Evolutionary conservation across 2,113 vertebrate genomes (phyloP).

Genomic region (Oreamnos americanus): DNA sequence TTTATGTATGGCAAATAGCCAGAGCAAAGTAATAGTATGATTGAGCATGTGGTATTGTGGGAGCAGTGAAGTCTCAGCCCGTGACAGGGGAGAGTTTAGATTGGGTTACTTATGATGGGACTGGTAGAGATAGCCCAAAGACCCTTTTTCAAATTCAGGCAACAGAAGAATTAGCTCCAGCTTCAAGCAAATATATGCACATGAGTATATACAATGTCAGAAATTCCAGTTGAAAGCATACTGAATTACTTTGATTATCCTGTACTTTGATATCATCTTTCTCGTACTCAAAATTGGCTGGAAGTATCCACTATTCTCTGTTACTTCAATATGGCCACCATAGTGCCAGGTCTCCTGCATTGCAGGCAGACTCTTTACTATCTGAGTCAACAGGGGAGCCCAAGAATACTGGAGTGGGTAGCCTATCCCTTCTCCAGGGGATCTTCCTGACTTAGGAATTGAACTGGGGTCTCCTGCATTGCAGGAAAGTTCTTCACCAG

Average conservation of each 20-base stretch:
- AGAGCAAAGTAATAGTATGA: background rate
- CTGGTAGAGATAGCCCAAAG: background rate
- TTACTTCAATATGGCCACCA: background rate
- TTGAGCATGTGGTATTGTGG: background rate
- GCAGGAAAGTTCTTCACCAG: background rate
- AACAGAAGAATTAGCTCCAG: background rate
- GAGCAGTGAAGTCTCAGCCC: background rate
- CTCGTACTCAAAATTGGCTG: background rate
- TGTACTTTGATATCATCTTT: background rate
- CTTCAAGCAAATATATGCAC: background rate
- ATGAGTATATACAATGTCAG: background rate
- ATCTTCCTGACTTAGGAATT: background rate
- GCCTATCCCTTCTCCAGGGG: background rate
- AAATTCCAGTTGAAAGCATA: background rate
- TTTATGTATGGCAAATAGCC: background rate
- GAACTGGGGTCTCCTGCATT: background rate
- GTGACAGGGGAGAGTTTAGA: background rate
- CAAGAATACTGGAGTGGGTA: background rate
- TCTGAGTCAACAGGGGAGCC: background rate
- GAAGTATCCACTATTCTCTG: background rate
- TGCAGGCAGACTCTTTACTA: background rate
- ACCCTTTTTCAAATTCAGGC: background rate
- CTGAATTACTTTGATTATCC: background rate
- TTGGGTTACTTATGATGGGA: background rate
- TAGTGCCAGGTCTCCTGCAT: background rate